phyloP scores from a whole-genome alignment of 53 echinoderm and acorn worm species.

The Luidia sarsii region DNA sequence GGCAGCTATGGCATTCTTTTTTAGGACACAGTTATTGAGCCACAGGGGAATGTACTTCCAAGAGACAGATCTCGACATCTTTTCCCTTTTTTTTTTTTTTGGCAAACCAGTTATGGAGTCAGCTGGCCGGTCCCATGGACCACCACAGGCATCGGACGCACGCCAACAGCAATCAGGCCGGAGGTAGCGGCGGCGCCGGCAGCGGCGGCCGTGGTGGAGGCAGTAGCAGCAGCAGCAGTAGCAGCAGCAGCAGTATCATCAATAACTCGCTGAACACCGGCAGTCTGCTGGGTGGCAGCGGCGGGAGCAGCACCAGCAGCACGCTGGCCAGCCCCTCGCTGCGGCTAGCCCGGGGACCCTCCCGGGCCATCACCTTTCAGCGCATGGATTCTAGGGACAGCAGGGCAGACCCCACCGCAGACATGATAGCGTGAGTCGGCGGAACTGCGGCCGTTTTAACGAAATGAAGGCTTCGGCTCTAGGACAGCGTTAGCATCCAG shows the following conservation, averaged over 20 bases:
- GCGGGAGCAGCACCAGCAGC: constrained; percentile 13
- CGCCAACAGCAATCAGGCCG: not conserved
- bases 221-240: constrained; percentile 1
- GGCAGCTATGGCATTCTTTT: too few species aligned
- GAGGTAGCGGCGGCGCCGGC: constrained; percentile 10
- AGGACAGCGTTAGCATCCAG: too few species aligned
- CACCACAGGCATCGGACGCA: constrained; percentile 1
- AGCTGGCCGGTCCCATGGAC: not conserved
- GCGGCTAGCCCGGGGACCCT: constrained; percentile 20
- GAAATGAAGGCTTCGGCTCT: too few species aligned
- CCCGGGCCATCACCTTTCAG: constrained; percentile 26
- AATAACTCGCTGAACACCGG: too few species aligned
- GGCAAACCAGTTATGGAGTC: constrained; percentile 47
- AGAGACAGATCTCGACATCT: too few species aligned
- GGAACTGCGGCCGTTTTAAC: not conserved
- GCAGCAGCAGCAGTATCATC: not conserved
- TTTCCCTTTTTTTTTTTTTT: too few species aligned
- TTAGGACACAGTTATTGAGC: too few species aligned
- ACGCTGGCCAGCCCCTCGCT: not conserved
- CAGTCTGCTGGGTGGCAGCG: too few species aligned
- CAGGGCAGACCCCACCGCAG: constrained; percentile 55
- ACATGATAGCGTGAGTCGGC: constrained; percentile 74
- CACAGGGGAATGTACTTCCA: too few species aligned
- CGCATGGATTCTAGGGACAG: constrained; percentile 42
- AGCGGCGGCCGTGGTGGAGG: not conserved